A percentile compares a stretch with the other conserved stretches of the same genome.
Conservation (phyloP, 2,888 invertebrate species). For the Thymelicus acteon region DNA sequence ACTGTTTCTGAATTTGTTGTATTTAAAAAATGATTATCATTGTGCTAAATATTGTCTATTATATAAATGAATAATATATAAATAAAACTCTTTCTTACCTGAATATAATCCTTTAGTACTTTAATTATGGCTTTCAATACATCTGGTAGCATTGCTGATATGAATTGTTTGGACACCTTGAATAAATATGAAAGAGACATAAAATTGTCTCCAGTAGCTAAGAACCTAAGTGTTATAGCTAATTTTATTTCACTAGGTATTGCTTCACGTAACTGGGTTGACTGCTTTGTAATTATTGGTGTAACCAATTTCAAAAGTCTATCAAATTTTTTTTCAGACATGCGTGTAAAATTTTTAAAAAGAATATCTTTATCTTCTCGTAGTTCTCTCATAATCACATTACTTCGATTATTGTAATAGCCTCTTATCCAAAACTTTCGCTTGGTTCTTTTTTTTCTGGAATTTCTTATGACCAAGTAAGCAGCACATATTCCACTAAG, state of each 20-base stretch:
- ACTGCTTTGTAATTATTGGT: constrained; percentile 24
- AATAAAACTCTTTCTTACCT: constrained; percentile 15
- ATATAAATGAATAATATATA: background rate
- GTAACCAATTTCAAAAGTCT: constrained; percentile 16
- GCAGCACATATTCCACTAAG: too few species aligned
- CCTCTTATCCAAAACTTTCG: constrained; percentile 3
- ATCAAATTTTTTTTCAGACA: constrained; percentile 26
- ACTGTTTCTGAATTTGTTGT: constrained; percentile 16
- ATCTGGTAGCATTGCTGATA: constrained; percentile 18
- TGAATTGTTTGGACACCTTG: constrained; percentile 14
- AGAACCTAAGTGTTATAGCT: constrained; percentile 19
- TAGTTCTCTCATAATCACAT: background rate
- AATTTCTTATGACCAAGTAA: background rate
- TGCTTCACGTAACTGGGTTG: constrained; percentile 9
- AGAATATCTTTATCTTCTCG: too few species aligned
- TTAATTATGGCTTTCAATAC: constrained; percentile 25
- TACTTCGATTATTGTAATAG: constrained; percentile 18
- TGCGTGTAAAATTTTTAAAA: constrained; percentile 30
- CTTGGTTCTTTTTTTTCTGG: constrained; percentile 2
- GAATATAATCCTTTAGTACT: constrained; percentile 38
- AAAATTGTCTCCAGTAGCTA: constrained; percentile 15
- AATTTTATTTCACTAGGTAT: constrained; percentile 5
- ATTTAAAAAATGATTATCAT: constrained; percentile 10
- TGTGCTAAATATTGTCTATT: background rate
- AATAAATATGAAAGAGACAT: constrained; percentile 8